A percentile compares a stretch with the other conserved stretches of the same genome.
Conservation (phyloP, 2,797 vertebrate genomes). For the Premnoplex brunnescens region DNA sequence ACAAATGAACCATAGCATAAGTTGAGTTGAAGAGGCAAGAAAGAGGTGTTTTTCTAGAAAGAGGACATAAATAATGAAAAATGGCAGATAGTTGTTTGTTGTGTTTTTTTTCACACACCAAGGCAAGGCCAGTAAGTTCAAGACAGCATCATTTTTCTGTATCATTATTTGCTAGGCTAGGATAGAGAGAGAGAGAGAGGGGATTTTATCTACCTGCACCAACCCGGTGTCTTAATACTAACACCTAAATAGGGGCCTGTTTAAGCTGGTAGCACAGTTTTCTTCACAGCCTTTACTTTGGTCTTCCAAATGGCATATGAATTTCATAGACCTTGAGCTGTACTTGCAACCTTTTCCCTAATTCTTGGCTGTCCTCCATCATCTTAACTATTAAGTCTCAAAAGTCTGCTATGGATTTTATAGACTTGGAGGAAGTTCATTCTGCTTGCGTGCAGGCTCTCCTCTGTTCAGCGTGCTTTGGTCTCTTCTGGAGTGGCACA, state of each 20-base stretch:
- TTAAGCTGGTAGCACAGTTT: background rate
- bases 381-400: background rate
- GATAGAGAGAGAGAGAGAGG: background rate
- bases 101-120: background rate
- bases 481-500: background rate
- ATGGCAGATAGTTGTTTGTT: background rate
- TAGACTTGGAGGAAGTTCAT: background rate
- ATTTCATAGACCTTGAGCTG: background rate
- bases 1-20: background rate
- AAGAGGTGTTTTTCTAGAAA: background rate
- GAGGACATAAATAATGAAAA: background rate
- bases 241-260: background rate
- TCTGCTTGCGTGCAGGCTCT: background rate
- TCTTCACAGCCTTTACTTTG: background rate
- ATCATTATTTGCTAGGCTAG: background rate
- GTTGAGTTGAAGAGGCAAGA: background rate
- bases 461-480: background rate
- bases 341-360: constrained; percentile 4
- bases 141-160: background rate
- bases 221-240: background rate
- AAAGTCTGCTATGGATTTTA: constrained; percentile 28
- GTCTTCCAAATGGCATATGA: background rate
- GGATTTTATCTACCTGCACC: background rate
- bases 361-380: constrained; percentile 51
- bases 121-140: background rate